Percentiles rank a stretch among this genome's conserved stretches.
Conservation (phyloP, 1,140 invertebrate species). For the Pseudomyrmex cubaensis region DNA sequence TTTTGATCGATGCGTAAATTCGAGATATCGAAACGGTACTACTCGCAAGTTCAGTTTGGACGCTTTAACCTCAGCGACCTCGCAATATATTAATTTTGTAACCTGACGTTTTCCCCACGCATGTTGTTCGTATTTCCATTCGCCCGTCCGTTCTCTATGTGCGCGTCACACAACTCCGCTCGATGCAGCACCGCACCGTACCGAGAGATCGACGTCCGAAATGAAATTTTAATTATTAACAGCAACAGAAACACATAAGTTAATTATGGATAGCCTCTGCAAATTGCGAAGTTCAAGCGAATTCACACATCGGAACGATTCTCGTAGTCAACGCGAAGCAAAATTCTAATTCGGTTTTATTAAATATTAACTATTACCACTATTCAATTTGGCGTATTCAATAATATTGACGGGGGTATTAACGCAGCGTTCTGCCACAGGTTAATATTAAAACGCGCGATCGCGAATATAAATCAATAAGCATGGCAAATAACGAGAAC, state of each 20-base stretch:
- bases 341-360: slow-evolving; percentile 23
- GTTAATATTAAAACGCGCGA: background rate
- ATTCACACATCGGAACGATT: slow-evolving; percentile 9
- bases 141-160: background rate
- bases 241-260: slow-evolving; percentile 20
- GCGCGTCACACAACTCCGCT: background rate
- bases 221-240: slow-evolving; percentile 6
- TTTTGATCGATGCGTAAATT: background rate
- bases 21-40: slow-evolving; percentile 28
- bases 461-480: background rate
- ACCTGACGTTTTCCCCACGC: background rate
- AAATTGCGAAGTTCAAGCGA: slow-evolving; percentile 13
- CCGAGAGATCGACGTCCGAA: background rate
- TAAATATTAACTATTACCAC: slow-evolving; percentile 20
- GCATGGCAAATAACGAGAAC: background rate
- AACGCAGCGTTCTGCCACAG: background rate
- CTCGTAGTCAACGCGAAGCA: background rate
- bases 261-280: slow-evolving; percentile 30
- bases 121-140: background rate
- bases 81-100: slow-evolving; percentile 13
- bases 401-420: slow-evolving; percentile 29
- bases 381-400: slow-evolving; percentile 27
- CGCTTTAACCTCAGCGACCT: too few species aligned
- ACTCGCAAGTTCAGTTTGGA: background rate
- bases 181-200: background rate